Base-by-base conservation (phyloP, 35 echinoderm and acorn worm genomes). In the Acanthaster planci region DNA sequence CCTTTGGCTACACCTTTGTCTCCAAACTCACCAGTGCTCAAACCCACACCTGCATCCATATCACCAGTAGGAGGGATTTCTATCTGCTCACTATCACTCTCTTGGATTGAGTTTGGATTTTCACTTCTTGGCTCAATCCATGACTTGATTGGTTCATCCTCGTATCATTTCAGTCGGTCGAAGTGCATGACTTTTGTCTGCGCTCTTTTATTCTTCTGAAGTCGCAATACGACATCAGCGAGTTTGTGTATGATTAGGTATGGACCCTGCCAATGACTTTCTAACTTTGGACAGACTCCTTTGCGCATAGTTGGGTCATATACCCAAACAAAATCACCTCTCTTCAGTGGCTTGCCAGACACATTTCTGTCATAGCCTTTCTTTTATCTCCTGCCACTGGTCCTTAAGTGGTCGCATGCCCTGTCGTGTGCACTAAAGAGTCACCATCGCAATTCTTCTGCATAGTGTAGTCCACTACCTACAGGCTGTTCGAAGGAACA, bases 311-410 rank as follows among this genome's bases (percentile, higher is more conserved):
- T 19, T 40, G 80, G 55, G 21, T 89, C 40, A 27, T 86, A 84
- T 31, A 92, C 31, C 86, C 90, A 92, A 27, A 97, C 94, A 88
- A 76, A 77, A 23, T 81, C 56, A 42, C 89, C 94, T 19, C 47
- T 76, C 18, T 52, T 7, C 9, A 67, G 60, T 1, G 40, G 18
- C 27, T 29, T 67, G 10, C 37, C 39, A 38, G 47, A 42, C 0
- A 77, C 58, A 34, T 67, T 76, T 31, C 80, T 53, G 59, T 89
- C 89, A 81, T 96, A 87, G 4, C 39, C 0, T 77, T 53, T 86
- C 60, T 88, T 82, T 68, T 79, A 60, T 29, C 79, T 18, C 40
- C 44, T 31, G 4, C 79, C 80, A 42, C 72, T 92, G 4, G 39
- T n/a, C 12, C 32, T 17, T 16, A 89, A 17, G 6, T 37, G 44